A percentile compares a stretch with the other conserved stretches of the same genome.
Conservation (phyloP, 2,888 invertebrate species). For the Neuroscelio doddi region DNA sequence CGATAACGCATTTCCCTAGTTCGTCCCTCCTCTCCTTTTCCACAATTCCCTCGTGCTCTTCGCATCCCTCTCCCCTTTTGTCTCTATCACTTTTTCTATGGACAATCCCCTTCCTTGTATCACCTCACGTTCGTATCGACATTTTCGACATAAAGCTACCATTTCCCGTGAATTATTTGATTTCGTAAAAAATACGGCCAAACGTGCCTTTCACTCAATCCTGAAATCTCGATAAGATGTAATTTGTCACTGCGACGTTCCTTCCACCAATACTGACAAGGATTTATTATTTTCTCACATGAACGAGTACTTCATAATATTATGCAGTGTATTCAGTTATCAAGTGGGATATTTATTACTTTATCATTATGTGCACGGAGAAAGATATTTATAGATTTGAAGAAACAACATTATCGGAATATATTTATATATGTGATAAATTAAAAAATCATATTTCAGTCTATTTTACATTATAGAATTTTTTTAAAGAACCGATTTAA, state of each 20-base stretch:
- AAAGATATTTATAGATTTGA: too few relatives aligned
- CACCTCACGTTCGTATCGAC: constrained; percentile 10
- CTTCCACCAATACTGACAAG: background rate
- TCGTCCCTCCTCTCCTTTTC: constrained; percentile 29
- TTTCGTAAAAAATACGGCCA: constrained; percentile 12
- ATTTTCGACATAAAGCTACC: constrained; percentile 11
- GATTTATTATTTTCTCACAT: background rate
- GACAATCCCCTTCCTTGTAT: constrained; percentile 15
- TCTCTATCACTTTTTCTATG: constrained; percentile 10
- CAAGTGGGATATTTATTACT: too few relatives aligned
- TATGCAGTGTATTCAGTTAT: too few relatives aligned
- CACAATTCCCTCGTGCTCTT: background rate
- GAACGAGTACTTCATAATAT: background rate
- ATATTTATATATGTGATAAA: too few relatives aligned
- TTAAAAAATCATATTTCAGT: too few relatives aligned
- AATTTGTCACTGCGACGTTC: constrained; percentile 6
- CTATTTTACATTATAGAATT: too few relatives aligned
- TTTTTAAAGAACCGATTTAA: too few relatives aligned
- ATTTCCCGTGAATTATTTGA: constrained; percentile 11
- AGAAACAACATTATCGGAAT: too few relatives aligned
- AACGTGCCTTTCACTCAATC: constrained; percentile 8
- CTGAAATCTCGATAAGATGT: background rate
- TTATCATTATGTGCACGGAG: too few relatives aligned
- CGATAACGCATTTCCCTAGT: constrained; percentile 64
- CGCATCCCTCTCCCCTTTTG: constrained; percentile 14